phyloP scores from a whole-genome alignment of 2,888 invertebrate genomes.

The Zygaena filipendulae region DNA sequence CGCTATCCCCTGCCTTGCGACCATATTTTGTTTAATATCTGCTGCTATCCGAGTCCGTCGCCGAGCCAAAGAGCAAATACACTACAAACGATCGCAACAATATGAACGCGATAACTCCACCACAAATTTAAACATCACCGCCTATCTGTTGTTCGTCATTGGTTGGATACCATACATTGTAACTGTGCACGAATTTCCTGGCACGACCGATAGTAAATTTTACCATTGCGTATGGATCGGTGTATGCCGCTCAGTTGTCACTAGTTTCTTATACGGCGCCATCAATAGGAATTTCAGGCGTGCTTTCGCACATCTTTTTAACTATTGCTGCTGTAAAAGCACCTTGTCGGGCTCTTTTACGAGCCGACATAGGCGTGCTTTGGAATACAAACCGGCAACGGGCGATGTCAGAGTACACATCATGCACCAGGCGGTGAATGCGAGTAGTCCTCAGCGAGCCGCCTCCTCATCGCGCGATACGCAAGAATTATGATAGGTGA shows the following conservation, averaged over 20 bases:
- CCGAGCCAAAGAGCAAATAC: conserved; percentile 54
- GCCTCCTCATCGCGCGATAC: conserved; percentile 21
- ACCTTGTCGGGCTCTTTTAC: conserved; percentile 71
- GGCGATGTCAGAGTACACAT: conserved; percentile 80
- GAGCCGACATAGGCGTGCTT: conserved; percentile 60
- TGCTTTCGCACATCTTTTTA: conserved; percentile 78
- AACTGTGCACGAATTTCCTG: conserved; percentile 61
- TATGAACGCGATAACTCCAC: conserved; percentile 72
- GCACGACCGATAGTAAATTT: conserved; percentile 60
- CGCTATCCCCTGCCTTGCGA: conserved; percentile 65
- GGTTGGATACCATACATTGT: conserved; percentile 78
- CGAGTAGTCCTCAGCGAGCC: conserved; percentile 53
- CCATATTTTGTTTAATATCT: conserved; percentile 62
- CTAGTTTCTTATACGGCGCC: conserved; percentile 70
- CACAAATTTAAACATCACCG: conserved; percentile 72
- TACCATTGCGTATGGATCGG: conserved; percentile 78
- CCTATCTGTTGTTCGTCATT: conserved; percentile 70
- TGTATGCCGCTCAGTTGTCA: conserved; percentile 74
- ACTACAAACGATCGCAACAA: conserved; percentile 71
- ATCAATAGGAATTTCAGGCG: conserved; percentile 76
- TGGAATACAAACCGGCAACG: conserved; percentile 45
- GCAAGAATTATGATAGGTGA: conserved; percentile 21
- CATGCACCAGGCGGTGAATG: conserved; percentile 44
- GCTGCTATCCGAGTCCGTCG: conserved; percentile 59
- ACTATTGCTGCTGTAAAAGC: conserved; percentile 85